Percentiles rank a stretch among this genome's conserved stretches.
These are phyloP conservation scores for Nibea coibor DNA, from an alignment of 2,113 vertebrate genomes.

Conservation along the genomic window DNA sequence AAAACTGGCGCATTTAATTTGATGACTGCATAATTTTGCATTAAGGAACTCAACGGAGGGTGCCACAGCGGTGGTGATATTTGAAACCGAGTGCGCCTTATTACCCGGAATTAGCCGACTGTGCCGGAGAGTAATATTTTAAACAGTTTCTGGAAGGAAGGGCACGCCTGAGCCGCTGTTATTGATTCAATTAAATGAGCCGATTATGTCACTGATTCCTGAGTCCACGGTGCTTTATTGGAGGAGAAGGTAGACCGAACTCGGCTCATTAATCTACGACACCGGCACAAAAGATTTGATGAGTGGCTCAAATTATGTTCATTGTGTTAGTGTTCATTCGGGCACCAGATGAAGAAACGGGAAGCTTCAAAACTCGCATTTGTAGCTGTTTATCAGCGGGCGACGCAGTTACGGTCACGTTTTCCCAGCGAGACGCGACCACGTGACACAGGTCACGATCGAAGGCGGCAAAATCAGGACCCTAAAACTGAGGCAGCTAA, in stretches of 20 bases:
- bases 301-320: conserved; percentile 11
- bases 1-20: conserved; percentile 63
- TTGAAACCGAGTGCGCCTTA: conserved; percentile 49
- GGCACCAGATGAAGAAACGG: background rate
- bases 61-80: conserved; percentile 36
- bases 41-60: conserved; percentile 53
- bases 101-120: conserved; percentile 53
- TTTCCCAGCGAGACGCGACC: background rate
- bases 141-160: conserved; percentile 48
- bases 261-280: conserved; percentile 47
- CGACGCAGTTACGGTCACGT: background rate
- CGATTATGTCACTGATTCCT: conserved; percentile 43
- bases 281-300: conserved; percentile 16
- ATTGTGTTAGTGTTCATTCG: background rate
- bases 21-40: conserved; percentile 65
- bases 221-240: conserved; percentile 28
- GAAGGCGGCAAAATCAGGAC: background rate
- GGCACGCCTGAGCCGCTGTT: conserved; percentile 41
- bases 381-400: background rate
- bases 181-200: conserved; percentile 63
- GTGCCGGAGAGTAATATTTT: conserved; percentile 46
- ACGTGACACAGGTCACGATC: background rate
- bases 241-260: conserved; percentile 17
- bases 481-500: background rate
- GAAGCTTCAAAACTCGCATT: background rate